Conservation (phyloP, 1,140 invertebrate genomes). For the Zaprionus kolodkinae region DNA sequence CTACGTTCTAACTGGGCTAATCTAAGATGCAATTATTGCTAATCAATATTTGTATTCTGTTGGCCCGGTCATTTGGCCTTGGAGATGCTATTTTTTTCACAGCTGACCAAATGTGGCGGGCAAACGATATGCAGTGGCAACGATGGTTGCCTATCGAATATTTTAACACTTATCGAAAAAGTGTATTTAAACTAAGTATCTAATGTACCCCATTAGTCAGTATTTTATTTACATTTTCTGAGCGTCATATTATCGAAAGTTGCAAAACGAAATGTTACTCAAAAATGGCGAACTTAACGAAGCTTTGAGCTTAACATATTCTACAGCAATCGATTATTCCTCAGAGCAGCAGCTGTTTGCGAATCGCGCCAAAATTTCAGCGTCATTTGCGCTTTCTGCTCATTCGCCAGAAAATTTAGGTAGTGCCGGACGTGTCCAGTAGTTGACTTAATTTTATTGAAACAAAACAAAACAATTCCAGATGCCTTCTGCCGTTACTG, state of each 20-base stretch:
- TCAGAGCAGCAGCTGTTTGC: neutral
- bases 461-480: conserved; percentile 30
- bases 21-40: conserved; percentile 54
- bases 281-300: conserved; percentile 8
- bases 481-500: conserved; percentile 53
- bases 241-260: neutral
- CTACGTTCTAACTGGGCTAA: conserved; percentile 41
- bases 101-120: conserved; percentile 31
- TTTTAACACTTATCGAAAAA: neutral
- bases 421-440: neutral
- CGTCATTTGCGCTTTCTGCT: neutral
- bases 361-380: conserved; percentile 11
- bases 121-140: neutral
- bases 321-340: conserved; percentile 2
- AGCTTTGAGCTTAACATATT: neutral
- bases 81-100: conserved; percentile 12
- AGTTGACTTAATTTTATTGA: neutral
- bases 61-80: conserved; percentile 37
- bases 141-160: neutral
- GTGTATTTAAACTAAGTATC: neutral
- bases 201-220: neutral
- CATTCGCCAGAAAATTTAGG: conserved; percentile 1
- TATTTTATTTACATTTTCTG: neutral
- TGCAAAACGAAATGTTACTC: neutral
- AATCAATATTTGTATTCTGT: conserved; percentile 71